Conservation (phyloP, 2,888 invertebrate species). For the Calliscelio sp. region DNA sequence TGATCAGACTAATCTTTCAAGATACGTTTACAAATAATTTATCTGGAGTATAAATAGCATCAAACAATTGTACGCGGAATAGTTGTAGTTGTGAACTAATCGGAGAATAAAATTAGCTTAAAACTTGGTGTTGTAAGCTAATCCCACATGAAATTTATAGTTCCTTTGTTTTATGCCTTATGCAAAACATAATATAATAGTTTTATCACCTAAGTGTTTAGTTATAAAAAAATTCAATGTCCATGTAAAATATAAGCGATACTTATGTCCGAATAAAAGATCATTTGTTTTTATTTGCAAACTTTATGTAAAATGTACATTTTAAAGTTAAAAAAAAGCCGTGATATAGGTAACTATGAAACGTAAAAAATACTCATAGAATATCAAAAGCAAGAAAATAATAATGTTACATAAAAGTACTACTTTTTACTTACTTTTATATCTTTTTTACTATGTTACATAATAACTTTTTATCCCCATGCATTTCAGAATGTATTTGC, state of each 20-base stretch:
- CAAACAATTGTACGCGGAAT: too few relatives aligned
- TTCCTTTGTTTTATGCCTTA: too few relatives aligned
- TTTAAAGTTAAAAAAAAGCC: conserved; percentile 6
- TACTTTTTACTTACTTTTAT: conserved; percentile 26
- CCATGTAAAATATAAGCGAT: background rate
- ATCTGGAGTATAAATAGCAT: too few relatives aligned
- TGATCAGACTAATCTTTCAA: too few relatives aligned
- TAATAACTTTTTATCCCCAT: conserved; percentile 17
- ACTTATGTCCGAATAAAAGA: background rate
- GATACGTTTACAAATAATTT: too few relatives aligned
- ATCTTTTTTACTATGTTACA: conserved; percentile 22
- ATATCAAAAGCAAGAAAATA: conserved; percentile 20
- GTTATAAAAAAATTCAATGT: background rate
- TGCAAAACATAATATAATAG: too few relatives aligned
- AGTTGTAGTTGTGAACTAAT: too few relatives aligned
- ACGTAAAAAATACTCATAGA: conserved; percentile 23
- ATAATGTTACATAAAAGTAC: conserved; percentile 17
- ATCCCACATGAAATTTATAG: too few relatives aligned
- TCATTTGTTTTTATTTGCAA: background rate
- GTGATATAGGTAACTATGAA: conserved; percentile 11
- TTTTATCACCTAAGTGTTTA: background rate
- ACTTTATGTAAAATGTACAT: background rate
- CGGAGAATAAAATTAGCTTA: too few relatives aligned
- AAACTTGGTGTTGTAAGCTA: too few relatives aligned
- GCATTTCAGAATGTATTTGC: conserved; percentile 1